These are phyloP conservation scores for Caenorhabditis becei DNA, from an alignment of 2,888 invertebrate species.

Conservation along the genomic window DNA sequence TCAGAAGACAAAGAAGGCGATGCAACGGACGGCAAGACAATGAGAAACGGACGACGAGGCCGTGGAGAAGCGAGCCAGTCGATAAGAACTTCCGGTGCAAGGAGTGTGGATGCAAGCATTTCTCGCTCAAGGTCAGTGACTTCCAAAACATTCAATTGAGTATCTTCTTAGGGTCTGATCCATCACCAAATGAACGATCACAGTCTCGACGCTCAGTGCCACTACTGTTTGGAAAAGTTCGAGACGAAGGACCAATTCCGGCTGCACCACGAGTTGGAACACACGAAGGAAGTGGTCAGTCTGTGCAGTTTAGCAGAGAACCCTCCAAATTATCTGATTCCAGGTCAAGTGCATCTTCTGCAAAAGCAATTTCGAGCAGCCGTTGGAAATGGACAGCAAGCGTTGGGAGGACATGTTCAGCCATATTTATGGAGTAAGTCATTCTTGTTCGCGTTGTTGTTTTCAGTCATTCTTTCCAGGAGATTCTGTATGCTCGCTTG, in stretches of 20 bases:
- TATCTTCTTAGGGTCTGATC: constrained; percentile 26
- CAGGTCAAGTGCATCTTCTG: constrained; percentile 53
- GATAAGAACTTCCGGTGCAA: constrained; percentile 10
- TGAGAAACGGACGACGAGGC: neutral
- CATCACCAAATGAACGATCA: constrained; percentile 57
- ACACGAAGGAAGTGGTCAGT: constrained; percentile 30
- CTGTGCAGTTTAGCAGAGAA: neutral
- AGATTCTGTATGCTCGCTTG: constrained; percentile 53
- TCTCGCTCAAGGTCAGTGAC: constrained; percentile 19
- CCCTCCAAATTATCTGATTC: neutral
- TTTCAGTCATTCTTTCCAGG: constrained; percentile 43
- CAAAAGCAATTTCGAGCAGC: constrained; percentile 44
- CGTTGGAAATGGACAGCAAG: constrained; percentile 34
- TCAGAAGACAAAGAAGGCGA: constrained; percentile 5
- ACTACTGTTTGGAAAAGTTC: constrained; percentile 32
- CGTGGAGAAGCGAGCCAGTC: neutral
- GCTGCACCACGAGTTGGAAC: constrained; percentile 45
- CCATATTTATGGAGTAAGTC: constrained; percentile 54
- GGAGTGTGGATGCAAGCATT: constrained; percentile 36
- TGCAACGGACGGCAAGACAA: constrained; percentile 1
- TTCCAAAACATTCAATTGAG: neutral
- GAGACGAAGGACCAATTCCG: constrained; percentile 23
- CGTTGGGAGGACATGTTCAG: constrained; percentile 35
- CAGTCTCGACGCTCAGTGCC: constrained; percentile 34
- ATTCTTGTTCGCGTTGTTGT: neutral